Evolutionary conservation across 2,797 vertebrate species (phyloP).

Genomic region (Lepus oiostolus): DNA sequence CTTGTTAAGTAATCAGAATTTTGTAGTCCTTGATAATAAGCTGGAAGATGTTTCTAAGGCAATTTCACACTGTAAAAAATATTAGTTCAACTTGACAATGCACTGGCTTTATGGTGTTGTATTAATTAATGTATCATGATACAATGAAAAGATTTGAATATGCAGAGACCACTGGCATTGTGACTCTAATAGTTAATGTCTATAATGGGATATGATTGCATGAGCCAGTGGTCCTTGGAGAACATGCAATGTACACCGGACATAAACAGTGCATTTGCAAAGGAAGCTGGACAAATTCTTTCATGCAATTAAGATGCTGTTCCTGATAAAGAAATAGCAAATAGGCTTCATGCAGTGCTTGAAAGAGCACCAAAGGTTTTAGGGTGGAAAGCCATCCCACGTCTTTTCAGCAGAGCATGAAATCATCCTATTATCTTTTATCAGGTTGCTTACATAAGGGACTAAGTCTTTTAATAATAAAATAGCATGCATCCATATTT

Average conservation of each 20-base stretch:
- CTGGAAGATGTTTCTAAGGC: neutral
- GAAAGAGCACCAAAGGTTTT: neutral
- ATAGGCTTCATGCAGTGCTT: neutral
- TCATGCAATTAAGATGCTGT: neutral
- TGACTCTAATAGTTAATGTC: neutral
- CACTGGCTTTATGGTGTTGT: neutral
- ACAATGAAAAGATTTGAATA: neutral
- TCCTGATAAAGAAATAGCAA: constrained; percentile 23
- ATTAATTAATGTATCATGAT: neutral
- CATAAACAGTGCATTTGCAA: neutral
- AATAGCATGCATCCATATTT: neutral
- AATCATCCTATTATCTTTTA: constrained; percentile 47
- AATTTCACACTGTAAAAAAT: neutral
- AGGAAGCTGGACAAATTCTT: constrained; percentile 21
- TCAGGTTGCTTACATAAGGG: neutral
- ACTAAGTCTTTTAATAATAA: neutral
- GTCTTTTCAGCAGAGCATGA: constrained; percentile 34
- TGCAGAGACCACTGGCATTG: neutral
- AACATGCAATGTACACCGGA: neutral
- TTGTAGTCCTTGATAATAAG: neutral
- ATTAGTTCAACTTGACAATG: neutral
- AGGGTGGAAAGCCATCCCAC: neutral
- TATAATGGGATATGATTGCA: neutral
- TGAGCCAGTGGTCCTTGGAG: neutral
- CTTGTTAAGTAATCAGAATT: neutral